Evolutionary conservation across 1,140 invertebrate genomes (phyloP), one percentile per base, ranked within the genome.

Genomic region (Ceratosolen fusciceps): DNA sequence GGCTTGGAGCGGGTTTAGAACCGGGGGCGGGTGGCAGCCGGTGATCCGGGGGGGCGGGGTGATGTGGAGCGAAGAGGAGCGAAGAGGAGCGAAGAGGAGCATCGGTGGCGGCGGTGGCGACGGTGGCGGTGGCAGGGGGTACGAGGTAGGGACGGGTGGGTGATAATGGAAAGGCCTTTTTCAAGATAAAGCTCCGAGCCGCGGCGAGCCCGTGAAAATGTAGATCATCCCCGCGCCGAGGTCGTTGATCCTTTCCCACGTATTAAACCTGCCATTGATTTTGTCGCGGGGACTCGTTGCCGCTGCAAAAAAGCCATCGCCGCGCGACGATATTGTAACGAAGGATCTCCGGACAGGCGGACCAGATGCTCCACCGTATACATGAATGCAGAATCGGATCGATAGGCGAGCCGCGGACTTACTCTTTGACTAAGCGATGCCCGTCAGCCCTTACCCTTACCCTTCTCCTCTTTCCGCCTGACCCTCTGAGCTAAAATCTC

Each of bases 91-190:
- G n/a, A n/a, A n/a, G n/a, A n/a, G n/a, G n/a, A n/a, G n/a, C n/a
- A n/a, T n/a, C n/a, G n/a, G n/a, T n/a, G n/a, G n/a, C n/a, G n/a
- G n/a, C n/a, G n/a, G n/a, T n/a, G n/a, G n/a, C n/a, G n/a, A n/a
- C n/a, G n/a, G n/a, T n/a, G n/a, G n/a, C n/a, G n/a, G n/a, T n/a
- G n/a, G n/a, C n/a, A n/a, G n/a, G n/a, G n/a, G n/a, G n/a, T n/a
- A n/a, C n/a, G n/a, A n/a, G n/a, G n/a, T n/a, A n/a, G n/a, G n/a
- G n/a, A n/a, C n/a, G n/a, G n/a, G n/a, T n/a, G n/a, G n/a, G n/a
- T n/a, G n/a, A n/a, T n/a, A n/a, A 65, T 65, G 60, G 60, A 37
- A 65, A 65, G 21, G 34, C 31, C 60, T 65, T 37, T 37, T 65
- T 37, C 60, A n/a, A 31, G 19, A 65, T 37, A n/a, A 65, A 65